Conservation (phyloP, 2,888 invertebrate species). For the Philonicus albiceps region DNA sequence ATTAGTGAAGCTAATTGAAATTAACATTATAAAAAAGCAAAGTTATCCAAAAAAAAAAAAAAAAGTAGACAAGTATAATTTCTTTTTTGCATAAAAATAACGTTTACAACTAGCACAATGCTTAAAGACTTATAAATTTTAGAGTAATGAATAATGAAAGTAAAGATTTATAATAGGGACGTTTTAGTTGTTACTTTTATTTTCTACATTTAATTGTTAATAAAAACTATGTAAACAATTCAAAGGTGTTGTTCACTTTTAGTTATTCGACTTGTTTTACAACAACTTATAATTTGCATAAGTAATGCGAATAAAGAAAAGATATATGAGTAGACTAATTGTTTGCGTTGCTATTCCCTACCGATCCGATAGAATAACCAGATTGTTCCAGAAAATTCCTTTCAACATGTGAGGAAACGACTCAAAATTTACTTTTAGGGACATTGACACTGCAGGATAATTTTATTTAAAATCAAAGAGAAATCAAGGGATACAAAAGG, state of each 20-base stretch:
- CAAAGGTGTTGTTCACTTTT: conserved; percentile 16
- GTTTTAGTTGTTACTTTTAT: conserved; percentile 20
- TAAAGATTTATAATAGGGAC: background rate
- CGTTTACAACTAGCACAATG: conserved; percentile 37
- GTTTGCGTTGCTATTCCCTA: background rate
- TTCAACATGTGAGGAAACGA: background rate
- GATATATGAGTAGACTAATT: conserved; percentile 1
- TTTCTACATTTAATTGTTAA: conserved; percentile 32
- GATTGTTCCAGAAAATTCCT: background rate
- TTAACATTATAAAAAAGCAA: background rate
- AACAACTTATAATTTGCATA: background rate
- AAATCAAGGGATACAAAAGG: too few species aligned
- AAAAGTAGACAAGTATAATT: conserved; percentile 18
- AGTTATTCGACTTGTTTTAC: background rate
- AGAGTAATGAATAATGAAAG: conserved; percentile 6
- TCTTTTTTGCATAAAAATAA: conserved; percentile 14
- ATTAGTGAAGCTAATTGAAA: conserved; percentile 30
- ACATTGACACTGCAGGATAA: too few species aligned
- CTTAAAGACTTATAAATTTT: conserved; percentile 40
- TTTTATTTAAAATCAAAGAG: too few species aligned
- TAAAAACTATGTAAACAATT: conserved; percentile 32
- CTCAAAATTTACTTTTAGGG: too few species aligned
- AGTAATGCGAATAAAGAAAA: conserved; percentile 11
- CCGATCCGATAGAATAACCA: background rate
- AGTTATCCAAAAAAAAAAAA: conserved; percentile 16